Evolutionary conservation across 92 coral and sea anemone genomes (phyloP).

Genomic region (Phenganax marumi): DNA sequence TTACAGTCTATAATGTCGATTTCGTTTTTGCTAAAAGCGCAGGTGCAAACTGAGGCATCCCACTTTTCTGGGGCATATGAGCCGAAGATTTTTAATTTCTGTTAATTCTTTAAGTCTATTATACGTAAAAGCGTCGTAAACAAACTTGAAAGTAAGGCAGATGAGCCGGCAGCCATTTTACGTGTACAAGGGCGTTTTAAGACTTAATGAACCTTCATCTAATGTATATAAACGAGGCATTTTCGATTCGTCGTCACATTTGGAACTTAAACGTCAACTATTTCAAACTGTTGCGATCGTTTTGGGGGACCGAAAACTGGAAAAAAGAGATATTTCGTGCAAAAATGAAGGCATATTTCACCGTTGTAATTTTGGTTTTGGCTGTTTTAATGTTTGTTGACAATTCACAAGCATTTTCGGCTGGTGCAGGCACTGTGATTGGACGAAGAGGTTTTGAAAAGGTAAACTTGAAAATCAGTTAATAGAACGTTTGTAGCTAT

Average conservation of each 20-base stretch:
- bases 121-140: slow-evolving; percentile 7
- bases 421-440: slow-evolving; percentile 17
- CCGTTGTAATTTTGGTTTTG: slow-evolving; percentile 1
- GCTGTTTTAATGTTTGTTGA: slow-evolving; percentile 2
- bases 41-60: not conserved
- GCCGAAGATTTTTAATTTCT: slow-evolving; percentile 7
- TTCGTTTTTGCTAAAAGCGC: not conserved
- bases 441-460: slow-evolving; percentile 21
- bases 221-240: slow-evolving; percentile 14
- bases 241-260: slow-evolving; percentile 15
- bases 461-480: slow-evolving; percentile 16
- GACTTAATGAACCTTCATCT: slow-evolving; percentile 5
- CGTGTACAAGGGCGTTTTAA: not conserved
- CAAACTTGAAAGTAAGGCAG: slow-evolving; percentile 7
- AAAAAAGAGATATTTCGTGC: not conserved
- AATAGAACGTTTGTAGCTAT: not conserved
- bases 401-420: slow-evolving; percentile 14
- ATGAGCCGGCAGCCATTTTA: slow-evolving; percentile 9
- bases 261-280: not conserved
- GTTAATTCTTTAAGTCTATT: slow-evolving; percentile 24
- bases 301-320: not conserved
- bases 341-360: slow-evolving; percentile 22
- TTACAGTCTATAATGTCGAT: not conserved
- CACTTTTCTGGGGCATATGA: not conserved
- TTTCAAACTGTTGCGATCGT: slow-evolving; percentile 3